Evolutionary conservation across 2,888 invertebrate species (phyloP), one percentile per base, ranked within the genome.

Genomic region (Patella pellucida): DNA sequence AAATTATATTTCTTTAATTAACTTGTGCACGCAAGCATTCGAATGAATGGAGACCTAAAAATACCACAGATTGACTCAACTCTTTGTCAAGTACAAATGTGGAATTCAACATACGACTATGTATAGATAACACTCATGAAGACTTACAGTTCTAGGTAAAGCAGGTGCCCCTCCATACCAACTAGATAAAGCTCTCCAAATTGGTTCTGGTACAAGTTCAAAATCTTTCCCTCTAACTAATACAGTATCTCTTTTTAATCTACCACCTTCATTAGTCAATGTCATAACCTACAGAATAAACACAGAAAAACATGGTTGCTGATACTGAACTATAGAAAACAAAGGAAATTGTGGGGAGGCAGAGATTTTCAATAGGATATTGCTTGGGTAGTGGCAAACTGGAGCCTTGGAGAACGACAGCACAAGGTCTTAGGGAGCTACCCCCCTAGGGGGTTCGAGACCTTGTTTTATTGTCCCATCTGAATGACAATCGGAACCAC

Each of bases 221-320:
- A 96, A 97, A 92, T 97, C 96, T 77, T 95, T 93, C 82, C 94
- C 94, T 88, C 95, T 94, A n/a, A 94, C 93, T 76, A 96, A 92
- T 62, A 95, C 93, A 50, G 93, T 93, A 91, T 95, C 95, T 62
- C 94, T 93, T 81, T 95, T 95, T 79, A 97, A 92, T 86, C 95
- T 94, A 0, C 96, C 96, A 80, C 96, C 97, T 92, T 97, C 97
- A 73, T 96, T 96, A 3, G 97, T 97, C 81, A 97, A 92, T 1
- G 95, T 94, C 68, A 94, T 93, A 27, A 94, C 94, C 92, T 93
- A 82, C 2, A 76, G 69, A 50, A 68, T 12, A 73, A 4, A 71
- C 69, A 69, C 15, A 7, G 7, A 12, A 62, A 62, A 19, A 69
- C 27, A 31, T 23, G 27, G 27, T 9, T 19, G 27, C 19, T 23